Evolutionary conservation across 2,888 invertebrate species (phyloP).

Genomic region (Xylophagus ater): DNA sequence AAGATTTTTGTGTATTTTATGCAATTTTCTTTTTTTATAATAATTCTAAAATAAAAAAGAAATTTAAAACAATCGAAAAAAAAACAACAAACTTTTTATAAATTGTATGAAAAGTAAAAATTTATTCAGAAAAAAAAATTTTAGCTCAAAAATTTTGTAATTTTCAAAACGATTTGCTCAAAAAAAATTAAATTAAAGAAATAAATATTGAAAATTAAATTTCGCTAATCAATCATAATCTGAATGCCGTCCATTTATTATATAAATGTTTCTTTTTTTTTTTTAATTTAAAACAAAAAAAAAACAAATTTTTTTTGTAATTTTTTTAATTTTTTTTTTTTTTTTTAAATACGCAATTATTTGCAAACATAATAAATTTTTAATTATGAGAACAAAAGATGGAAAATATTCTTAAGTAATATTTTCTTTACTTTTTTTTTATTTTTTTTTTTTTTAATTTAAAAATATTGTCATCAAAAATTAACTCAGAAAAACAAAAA

Average conservation of each 20-base stretch:
- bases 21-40: neutral
- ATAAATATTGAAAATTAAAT: neutral
- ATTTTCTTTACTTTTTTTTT: neutral
- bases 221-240: slow-evolving; percentile 15
- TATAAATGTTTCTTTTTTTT: slow-evolving; percentile 15
- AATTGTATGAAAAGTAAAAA: no score
- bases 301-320: slow-evolving; percentile 12
- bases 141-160: no score
- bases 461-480: no score
- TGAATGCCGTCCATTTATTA: slow-evolving; percentile 19
- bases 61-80: neutral
- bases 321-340: slow-evolving; percentile 9
- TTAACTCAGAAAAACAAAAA: no score
- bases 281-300: slow-evolving; percentile 1
- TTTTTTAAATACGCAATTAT: neutral
- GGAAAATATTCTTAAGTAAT: neutral
- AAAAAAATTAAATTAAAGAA: neutral
- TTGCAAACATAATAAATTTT: neutral
- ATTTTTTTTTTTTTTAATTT: neutral
- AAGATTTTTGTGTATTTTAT: no score
- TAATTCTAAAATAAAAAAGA: neutral
- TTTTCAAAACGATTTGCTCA: neutral
- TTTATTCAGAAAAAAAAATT: no score
- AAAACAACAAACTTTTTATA: no score
- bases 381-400: neutral